Percentiles rank a stretch among this genome's conserved stretches.
Conservation (phyloP, 2,888 invertebrate species). For the Bruchidius siliquastri region DNA sequence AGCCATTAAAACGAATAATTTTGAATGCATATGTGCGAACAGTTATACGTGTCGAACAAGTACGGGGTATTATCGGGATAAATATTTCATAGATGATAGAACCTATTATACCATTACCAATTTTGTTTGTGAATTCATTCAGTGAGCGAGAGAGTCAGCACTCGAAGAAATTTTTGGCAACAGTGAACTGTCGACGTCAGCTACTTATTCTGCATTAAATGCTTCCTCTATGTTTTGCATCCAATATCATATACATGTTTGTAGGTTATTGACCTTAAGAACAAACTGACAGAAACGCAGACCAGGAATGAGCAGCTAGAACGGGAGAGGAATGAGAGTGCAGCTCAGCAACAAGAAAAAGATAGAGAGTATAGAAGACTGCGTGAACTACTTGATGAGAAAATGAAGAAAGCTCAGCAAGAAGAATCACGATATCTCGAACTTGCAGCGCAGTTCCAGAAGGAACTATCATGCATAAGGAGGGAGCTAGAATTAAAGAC, state of each 20-base stretch:
- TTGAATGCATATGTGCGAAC: no score
- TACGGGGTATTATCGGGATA: no score
- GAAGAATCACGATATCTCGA: conserved; percentile 22
- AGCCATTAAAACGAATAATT: no score
- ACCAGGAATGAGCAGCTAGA: conserved; percentile 22
- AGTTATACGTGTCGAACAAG: no score
- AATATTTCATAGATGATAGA: no score
- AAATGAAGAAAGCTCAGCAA: conserved; percentile 19
- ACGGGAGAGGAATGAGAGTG: conserved; percentile 20
- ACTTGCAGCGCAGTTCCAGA: conserved; percentile 26
- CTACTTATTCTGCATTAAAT: no score
- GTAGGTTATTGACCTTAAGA: conserved; percentile 31
- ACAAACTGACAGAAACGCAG: conserved; percentile 27
- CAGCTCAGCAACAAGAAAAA: conserved; percentile 22
- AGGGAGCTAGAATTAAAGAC: conserved; percentile 26
- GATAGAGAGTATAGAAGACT: conserved; percentile 24
- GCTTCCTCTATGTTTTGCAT: no score
- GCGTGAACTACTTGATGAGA: conserved; percentile 27
- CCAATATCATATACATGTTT: not conserved
- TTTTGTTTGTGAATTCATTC: no score
- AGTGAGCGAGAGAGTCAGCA: no score
- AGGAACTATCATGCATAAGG: conserved; percentile 24
- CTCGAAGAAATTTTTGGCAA: no score
- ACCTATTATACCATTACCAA: no score
- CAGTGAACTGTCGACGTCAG: no score